phyloP scores from a whole-genome alignment of 2,888 invertebrate genomes.

The Lochmaea crataegi region DNA sequence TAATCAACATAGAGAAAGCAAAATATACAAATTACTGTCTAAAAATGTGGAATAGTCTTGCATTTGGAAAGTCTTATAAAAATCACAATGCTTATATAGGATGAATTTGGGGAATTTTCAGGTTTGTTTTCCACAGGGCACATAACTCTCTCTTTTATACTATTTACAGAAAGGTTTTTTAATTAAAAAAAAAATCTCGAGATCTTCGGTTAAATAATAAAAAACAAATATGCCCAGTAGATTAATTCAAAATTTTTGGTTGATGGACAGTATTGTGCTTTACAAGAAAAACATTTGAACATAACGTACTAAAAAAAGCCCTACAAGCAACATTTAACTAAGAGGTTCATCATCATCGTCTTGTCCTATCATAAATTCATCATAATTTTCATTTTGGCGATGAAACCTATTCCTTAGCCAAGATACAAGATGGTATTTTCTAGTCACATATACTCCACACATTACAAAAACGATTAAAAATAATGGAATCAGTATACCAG shows the following conservation, averaged over 20 bases:
- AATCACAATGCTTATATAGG: conserved; percentile 12
- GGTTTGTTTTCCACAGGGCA: not conserved
- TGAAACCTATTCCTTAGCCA: conserved; percentile 60
- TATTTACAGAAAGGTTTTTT: too few species aligned
- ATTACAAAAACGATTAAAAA: conserved; percentile 62
- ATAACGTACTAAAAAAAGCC: conserved; percentile 3
- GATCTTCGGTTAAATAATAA: too few species aligned
- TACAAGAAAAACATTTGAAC: not conserved
- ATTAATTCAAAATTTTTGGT: not conserved
- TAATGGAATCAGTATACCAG: conserved; percentile 59
- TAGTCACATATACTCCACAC: conserved; percentile 59
- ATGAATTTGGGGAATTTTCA: not conserved
- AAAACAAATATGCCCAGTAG: not conserved
- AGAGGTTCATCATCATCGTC: conserved; percentile 58
- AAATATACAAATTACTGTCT: conserved; percentile 30
- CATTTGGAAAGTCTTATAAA: conserved; percentile 18
- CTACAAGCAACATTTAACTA: conserved; percentile 23
- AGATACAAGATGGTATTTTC: conserved; percentile 58
- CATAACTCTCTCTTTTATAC: too few species aligned
- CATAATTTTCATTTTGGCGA: conserved; percentile 62
- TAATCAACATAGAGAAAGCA: conserved; percentile 17
- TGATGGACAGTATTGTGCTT: not conserved
- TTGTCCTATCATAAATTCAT: conserved; percentile 65
- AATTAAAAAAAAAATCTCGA: too few species aligned
- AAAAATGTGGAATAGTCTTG: conserved; percentile 18